Conservation (phyloP, 2,797 vertebrate genomes). For the Hydrocynus forskahlii region DNA sequence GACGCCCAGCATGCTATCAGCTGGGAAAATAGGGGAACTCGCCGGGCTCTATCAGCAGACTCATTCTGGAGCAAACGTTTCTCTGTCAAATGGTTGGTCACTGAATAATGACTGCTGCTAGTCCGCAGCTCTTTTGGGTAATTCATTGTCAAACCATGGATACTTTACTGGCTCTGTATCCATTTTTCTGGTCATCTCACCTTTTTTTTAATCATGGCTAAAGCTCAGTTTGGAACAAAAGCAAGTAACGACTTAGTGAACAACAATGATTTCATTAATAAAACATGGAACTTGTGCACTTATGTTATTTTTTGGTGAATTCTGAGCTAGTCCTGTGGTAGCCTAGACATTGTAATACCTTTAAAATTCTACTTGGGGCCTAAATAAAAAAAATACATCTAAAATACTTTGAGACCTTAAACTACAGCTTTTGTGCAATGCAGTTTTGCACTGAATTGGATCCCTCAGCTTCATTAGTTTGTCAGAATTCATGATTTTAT, state of each 20-base stretch:
- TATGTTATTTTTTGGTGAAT: no score
- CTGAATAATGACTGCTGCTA: constrained; percentile 11
- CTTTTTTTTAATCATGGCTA: no score
- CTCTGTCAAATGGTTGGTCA: not conserved
- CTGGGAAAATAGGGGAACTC: constrained; percentile 39
- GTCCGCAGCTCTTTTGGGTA: not conserved
- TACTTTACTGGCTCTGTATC: not conserved
- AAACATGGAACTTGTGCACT: not conserved
- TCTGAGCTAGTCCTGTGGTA: not conserved
- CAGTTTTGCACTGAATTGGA: not conserved
- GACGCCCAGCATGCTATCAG: constrained; percentile 23
- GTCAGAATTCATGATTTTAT: no score
- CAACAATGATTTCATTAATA: not conserved
- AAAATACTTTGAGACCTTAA: not conserved
- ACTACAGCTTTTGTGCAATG: not conserved
- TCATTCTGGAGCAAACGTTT: not conserved
- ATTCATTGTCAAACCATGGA: not conserved
- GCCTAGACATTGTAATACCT: not conserved
- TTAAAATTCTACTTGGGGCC: not conserved
- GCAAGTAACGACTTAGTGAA: not conserved
- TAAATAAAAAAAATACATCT: not conserved
- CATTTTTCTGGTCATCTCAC: not conserved
- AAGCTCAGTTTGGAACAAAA: no score
- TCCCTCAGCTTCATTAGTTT: no score
- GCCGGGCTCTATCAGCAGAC: constrained; percentile 14